Percentiles rank a stretch among this genome's conserved stretches.
Evolutionary conservation across 2,888 invertebrate species (phyloP).

Genomic region (Anticlea derivata): DNA sequence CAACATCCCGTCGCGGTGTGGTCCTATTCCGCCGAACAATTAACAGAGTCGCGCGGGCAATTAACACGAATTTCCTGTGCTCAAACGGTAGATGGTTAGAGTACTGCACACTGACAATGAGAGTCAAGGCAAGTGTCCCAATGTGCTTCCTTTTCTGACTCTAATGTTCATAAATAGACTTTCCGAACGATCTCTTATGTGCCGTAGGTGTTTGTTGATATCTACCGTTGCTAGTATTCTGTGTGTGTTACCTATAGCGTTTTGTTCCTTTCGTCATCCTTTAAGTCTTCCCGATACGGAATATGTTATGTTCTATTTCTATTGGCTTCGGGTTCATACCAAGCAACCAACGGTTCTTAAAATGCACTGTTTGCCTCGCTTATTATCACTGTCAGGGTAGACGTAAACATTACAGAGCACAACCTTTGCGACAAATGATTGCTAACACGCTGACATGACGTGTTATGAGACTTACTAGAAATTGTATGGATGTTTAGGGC

Average conservation of each 20-base stretch:
- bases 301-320: no score
- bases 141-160: neutral
- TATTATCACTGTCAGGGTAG: slow-evolving; percentile 7
- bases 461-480: slow-evolving; percentile 18
- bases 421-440: slow-evolving; percentile 29
- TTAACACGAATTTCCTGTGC: slow-evolving; percentile 81
- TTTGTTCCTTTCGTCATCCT: no score
- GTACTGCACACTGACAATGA: slow-evolving; percentile 37
- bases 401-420: slow-evolving; percentile 20
- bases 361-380: neutral
- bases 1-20: slow-evolving; percentile 63
- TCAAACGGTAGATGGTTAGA: slow-evolving; percentile 60
- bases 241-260: no score
- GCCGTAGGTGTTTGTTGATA: no score
- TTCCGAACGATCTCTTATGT: no score
- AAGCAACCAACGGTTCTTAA: neutral
- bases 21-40: slow-evolving; percentile 68
- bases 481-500: slow-evolving; percentile 11
- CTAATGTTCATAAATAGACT: no score
- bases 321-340: no score
- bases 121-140: neutral
- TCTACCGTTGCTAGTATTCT: no score
- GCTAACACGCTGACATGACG: slow-evolving; percentile 15
- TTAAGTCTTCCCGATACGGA: no score
- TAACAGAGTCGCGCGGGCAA: slow-evolving; percentile 69